Base-by-base conservation (phyloP, 1,140 invertebrate genomes). In the Cydia strobilella region DNA sequence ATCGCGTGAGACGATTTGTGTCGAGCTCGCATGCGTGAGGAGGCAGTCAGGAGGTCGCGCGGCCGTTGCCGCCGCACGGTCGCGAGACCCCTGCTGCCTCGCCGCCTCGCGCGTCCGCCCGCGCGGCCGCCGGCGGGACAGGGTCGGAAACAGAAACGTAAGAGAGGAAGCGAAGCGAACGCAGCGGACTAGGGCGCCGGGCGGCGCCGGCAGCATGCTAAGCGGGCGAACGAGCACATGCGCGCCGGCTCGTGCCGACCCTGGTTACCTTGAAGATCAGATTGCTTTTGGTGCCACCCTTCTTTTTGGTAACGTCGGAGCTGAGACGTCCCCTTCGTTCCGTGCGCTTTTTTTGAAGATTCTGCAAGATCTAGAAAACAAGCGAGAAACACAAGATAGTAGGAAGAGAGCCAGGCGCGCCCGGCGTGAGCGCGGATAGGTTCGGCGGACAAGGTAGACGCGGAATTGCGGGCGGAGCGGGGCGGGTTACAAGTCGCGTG, bases 341-440 rank as follows among this genome's bases (percentile, higher is more conserved):
- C 95, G 97, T 97, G 96, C 96, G 96, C 96, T 97, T 97, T 97
- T 97, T 97, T 97, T 97, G 96, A 95, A 97, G 96, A 96, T 97
- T 97, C 97, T 97, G 97, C 96, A 98, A 97, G 96, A 97, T 97
- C 97, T 98, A 97, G 96, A 96, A 96, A 96, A 94, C 94, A 95
- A 96, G 95, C 95, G 95, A 96, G 95, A 94, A 95, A 94, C 94
- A 95, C 94, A 94, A 94, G 94, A 94, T 95, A 95, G 94, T 95
- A 95, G 94, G 94, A 93, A 94, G 94, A 94, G 90, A 91, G 90
- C 87, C 88, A 91, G 89, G 89, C 90, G 85, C 90, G 90, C 87
- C 85, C 85, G 84, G 31, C 65, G n/a, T 69, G 80, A 83, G 83
- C 83, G 86, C 85, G 84, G 86, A 81, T 79, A 82, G 82, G 84